Base-by-base conservation (phyloP, 1,140 invertebrate species). In the Delia radicum region DNA sequence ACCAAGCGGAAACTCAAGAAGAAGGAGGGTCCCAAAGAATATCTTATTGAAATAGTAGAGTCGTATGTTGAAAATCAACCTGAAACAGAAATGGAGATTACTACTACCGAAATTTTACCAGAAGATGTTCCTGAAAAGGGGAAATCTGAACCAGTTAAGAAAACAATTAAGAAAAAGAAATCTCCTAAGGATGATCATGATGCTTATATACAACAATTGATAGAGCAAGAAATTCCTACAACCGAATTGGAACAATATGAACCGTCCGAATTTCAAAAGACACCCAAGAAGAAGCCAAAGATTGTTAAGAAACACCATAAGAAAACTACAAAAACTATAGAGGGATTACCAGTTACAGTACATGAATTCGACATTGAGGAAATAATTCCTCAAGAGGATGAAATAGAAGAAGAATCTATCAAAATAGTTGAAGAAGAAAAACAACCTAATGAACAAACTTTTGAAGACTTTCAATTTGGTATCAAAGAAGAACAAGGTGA, bases 1-100 rank as follows among this genome's bases (percentile, higher is more conserved):
- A 87, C 83, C 8, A 85, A 73, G 6, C 80, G 83, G n/a, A 85
- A 78, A 18, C 78, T 85, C 10, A 85, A 82, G 48, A 85, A 82
- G 69, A 72, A 75, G 21, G 74, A 75, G 37, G 86, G 85, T 12
- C 81, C 82, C 13, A 88, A 87, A 55, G 81, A 87, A 80, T 81
- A 88, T 81, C 81, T 87, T 13, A 87, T 87, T 10, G 87, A 88
- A 82, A 87, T 87, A 74, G 78, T 85, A 5, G 86, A 86, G 73
- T 82, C 85, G 26, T 78, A 82, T 63, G 65, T 71, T 0, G 87
- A 85, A 75, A 87, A 82, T 26, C 78, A 86, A 74, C 42, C 65
- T 3, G 67, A 27, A 26, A 21, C 29, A 37, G 65, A 69, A 31
- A 65, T 84, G 10, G 77, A 27, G 6, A 76, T 82, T 74, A 69